Percentiles rank a stretch among this genome's conserved stretches.
These are phyloP conservation scores for Gari tellinella DNA, from an alignment of 2,888 invertebrate genomes.

Conservation along the genomic window DNA sequence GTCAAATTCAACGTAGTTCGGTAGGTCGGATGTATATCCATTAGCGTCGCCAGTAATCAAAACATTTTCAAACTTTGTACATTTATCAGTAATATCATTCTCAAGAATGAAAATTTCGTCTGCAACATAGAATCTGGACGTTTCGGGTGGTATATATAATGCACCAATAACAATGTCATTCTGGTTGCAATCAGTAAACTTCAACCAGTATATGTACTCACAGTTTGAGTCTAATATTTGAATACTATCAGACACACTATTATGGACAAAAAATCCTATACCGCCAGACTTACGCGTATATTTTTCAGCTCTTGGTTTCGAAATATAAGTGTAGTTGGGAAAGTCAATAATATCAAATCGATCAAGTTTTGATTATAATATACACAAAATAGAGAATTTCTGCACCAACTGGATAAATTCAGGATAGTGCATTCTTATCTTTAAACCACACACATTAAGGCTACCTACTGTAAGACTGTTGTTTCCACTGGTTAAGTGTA, in stretches of 20 bases:
- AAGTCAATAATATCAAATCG: slow-evolving; percentile 7
- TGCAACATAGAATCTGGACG: slow-evolving; percentile 14
- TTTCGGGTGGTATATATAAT: slow-evolving; percentile 12
- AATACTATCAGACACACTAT: neutral
- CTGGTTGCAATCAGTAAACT: neutral
- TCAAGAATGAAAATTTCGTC: slow-evolving; percentile 14
- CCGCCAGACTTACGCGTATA: slow-evolving; percentile 18
- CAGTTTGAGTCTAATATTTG: slow-evolving; percentile 5
- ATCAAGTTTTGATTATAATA: slow-evolving; percentile 10
- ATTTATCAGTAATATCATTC: slow-evolving; percentile 7
- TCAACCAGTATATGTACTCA: slow-evolving; percentile 18
- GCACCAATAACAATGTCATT: neutral
- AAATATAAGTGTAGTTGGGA: neutral
- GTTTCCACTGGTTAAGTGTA: too few relatives aligned
- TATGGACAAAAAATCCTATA: slow-evolving; percentile 13
- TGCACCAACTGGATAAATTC: slow-evolving; percentile 15
- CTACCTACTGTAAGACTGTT: too few relatives aligned
- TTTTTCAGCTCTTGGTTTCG: neutral
- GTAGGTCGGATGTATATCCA: slow-evolving; percentile 1
- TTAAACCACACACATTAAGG: too few relatives aligned
- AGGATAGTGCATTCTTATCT: slow-evolving; percentile 8
- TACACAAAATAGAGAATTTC: slow-evolving; percentile 1
- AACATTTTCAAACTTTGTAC: slow-evolving; percentile 4
- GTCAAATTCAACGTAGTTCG: slow-evolving; percentile 11
- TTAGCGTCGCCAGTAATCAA: slow-evolving; percentile 17